phyloP scores from a whole-genome alignment of 2,888 invertebrate species.

The Apodemia zela region DNA sequence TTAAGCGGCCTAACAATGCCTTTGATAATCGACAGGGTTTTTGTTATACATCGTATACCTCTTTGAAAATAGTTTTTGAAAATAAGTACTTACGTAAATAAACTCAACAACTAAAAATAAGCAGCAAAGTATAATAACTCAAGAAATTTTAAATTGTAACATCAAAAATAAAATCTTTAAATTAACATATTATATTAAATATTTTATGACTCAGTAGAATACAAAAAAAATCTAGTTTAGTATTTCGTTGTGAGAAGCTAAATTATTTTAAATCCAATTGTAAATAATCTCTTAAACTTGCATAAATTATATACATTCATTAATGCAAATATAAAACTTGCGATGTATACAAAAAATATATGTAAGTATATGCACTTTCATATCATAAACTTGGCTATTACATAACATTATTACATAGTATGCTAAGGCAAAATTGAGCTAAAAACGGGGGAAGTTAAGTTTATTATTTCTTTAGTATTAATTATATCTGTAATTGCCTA shows the following conservation, averaged over 20 bases:
- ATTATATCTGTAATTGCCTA: background rate
- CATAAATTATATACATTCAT: background rate
- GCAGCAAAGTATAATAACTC: background rate
- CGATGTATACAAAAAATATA: background rate
- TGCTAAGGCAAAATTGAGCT: too few species aligned
- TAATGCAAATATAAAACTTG: background rate
- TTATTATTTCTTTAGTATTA: too few species aligned
- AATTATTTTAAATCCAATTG: background rate
- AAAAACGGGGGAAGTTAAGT: too few species aligned
- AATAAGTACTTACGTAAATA: slow-evolving; percentile 1
- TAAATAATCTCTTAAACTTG: background rate
- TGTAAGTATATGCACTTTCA: background rate
- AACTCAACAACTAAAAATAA: background rate
- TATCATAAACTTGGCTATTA: background rate
- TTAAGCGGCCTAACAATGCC: background rate
- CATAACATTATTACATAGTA: background rate
- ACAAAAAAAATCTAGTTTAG: background rate
- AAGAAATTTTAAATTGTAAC: background rate
- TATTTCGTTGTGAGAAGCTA: slow-evolving; percentile 5
- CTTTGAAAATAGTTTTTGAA: background rate
- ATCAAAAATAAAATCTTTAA: slow-evolving; percentile 1
- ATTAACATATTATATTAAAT: background rate
- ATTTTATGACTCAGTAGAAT: background rate
- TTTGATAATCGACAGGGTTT: too few species aligned
- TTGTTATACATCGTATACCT: too few species aligned